Percentiles rank a stretch among this genome's conserved stretches.
phyloP scores from a whole-genome alignment of 2,888 invertebrate genomes.

The Eupithecia centaureata region DNA sequence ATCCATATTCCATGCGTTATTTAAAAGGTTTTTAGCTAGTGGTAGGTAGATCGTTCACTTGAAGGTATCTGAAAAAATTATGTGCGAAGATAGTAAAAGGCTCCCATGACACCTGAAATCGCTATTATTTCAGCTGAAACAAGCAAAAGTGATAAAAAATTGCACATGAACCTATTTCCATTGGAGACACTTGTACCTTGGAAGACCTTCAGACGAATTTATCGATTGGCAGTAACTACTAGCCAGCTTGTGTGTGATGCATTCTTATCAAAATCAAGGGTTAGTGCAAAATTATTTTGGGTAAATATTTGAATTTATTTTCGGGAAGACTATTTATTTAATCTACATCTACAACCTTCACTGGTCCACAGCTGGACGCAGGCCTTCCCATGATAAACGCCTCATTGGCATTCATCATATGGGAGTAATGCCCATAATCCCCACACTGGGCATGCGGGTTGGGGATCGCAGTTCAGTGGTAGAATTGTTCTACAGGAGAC shows the following conservation, averaged over 20 bases:
- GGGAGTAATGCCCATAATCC: no score
- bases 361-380: no score
- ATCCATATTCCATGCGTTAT: background rate
- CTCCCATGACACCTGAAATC: slow-evolving; percentile 20
- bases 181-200: slow-evolving; percentile 40
- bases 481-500: no score
- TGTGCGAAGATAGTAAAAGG: slow-evolving; percentile 13
- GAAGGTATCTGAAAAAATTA: slow-evolving; percentile 19
- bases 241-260: background rate
- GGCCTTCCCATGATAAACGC: no score
- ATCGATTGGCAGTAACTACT: slow-evolving; percentile 42
- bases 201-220: slow-evolving; percentile 44
- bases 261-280: background rate
- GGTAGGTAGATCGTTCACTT: background rate
- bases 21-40: background rate
- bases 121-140: slow-evolving; percentile 26
- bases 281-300: background rate
- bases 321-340: background rate
- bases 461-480: no score
- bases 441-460: no score
- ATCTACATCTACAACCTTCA: no score
- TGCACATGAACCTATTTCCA: slow-evolving; percentile 35
- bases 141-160: slow-evolving; percentile 41
- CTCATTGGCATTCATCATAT: no score
- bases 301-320: background rate